These are phyloP conservation scores for Hymenochirus boettgeri DNA, from an alignment of 2,113 vertebrate species.

Conservation along the genomic window DNA sequence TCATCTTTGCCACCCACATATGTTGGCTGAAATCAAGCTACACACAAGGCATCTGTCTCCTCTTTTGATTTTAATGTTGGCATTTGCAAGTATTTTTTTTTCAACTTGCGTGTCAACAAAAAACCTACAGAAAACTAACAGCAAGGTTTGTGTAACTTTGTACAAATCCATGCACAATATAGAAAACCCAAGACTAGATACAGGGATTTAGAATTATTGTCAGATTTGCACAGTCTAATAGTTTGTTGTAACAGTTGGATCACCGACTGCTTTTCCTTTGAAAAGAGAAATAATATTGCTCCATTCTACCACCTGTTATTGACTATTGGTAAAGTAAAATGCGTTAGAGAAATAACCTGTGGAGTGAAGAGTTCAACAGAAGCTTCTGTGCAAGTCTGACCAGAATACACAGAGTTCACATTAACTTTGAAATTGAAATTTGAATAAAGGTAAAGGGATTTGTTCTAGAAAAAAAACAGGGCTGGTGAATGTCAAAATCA, in stretches of 20 bases:
- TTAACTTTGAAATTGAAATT: conserved; percentile 3
- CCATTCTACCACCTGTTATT: neutral
- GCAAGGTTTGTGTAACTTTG: too few relatives aligned
- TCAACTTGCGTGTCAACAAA: too few relatives aligned
- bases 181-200: too few relatives aligned
- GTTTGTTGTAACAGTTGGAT: too few relatives aligned
- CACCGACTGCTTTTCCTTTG: too few relatives aligned
- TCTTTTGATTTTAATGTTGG: neutral
- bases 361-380: neutral
- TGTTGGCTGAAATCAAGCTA: neutral
- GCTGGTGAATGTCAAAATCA: conserved; percentile 39
- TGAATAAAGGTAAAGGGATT: conserved; percentile 2
- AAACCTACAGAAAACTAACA: too few relatives aligned
- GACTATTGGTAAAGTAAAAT: conserved; percentile 2
- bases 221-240: too few relatives aligned
- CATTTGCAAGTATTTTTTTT: neutral
- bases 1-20: conserved; percentile 8
- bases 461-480: neutral
- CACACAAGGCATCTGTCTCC: neutral
- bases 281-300: too few relatives aligned
- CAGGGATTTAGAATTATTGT: too few relatives aligned
- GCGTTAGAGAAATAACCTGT: neutral
- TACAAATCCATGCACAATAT: too few relatives aligned
- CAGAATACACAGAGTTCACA: neutral
- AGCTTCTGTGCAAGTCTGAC: neutral